Percentiles rank a stretch among this genome's conserved stretches.
Evolutionary conservation across 2,797 vertebrate species (phyloP).

Genomic region (Manis pentadactyla): DNA sequence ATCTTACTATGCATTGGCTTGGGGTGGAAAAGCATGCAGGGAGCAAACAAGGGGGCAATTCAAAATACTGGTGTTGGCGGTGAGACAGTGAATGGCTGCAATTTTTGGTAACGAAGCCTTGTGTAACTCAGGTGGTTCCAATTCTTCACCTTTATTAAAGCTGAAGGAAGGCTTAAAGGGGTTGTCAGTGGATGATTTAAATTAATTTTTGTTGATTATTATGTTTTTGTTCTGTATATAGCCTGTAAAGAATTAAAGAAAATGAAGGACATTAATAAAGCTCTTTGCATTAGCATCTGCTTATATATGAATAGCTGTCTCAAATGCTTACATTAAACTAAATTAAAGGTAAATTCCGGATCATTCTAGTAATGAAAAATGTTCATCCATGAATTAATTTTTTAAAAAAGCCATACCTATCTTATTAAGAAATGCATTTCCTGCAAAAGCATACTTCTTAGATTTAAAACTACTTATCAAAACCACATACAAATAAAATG

Average conservation of each 20-base stretch:
- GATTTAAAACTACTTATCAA: constrained; percentile 23
- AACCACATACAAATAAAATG: constrained; percentile 46
- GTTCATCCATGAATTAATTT: constrained; percentile 31
- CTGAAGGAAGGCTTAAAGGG: not conserved
- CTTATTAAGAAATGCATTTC: constrained; percentile 51
- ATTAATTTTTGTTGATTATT: not conserved
- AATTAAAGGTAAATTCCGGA: not conserved
- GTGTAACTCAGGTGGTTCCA: not conserved
- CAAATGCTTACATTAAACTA: not conserved
- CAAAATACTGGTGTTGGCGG: not conserved
- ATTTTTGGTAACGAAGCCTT: not conserved
- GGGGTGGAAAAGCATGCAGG: not conserved
- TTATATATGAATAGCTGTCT: not conserved
- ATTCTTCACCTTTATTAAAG: not conserved
- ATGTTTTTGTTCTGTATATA: not conserved
- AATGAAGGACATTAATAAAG: not conserved
- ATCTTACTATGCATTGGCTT: not conserved
- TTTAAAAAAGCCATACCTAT: not conserved
- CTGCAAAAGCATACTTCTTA: constrained; percentile 12
- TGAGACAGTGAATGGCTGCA: not conserved
- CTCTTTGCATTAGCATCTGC: not conserved
- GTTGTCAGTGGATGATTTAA: not conserved
- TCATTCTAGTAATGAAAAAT: constrained; percentile 3
- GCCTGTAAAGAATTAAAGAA: constrained; percentile 23
- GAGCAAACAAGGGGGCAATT: not conserved